Percentiles rank a stretch among this genome's conserved stretches.
Conservation (phyloP, 2,888 invertebrate species). For the Lithodes maja region DNA sequence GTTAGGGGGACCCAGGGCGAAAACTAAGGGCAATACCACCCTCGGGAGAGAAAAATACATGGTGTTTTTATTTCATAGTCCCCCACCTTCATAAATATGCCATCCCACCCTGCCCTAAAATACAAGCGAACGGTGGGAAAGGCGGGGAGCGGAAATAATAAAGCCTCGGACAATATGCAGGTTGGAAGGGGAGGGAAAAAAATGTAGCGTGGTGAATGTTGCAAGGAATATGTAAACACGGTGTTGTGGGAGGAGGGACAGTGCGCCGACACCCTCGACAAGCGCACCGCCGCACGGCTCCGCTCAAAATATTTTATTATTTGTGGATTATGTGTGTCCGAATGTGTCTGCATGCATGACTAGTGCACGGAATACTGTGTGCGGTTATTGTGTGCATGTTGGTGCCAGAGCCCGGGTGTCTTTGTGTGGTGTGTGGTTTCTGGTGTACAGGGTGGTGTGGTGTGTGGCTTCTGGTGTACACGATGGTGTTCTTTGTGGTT, state of each 20-base stretch:
- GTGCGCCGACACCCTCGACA: slow-evolving; percentile 40
- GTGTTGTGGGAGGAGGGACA: slow-evolving; percentile 52
- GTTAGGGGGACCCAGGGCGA: slow-evolving; percentile 9
- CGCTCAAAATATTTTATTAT: slow-evolving; percentile 51
- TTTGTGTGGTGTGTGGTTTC: background rate
- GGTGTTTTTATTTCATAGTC: background rate
- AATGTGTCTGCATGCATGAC: slow-evolving; percentile 35
- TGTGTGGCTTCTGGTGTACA: background rate
- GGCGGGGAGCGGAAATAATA: slow-evolving; percentile 25
- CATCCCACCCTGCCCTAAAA: slow-evolving; percentile 26
- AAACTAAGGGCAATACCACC: background rate
- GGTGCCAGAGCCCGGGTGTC: background rate
- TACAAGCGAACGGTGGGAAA: slow-evolving; percentile 30
- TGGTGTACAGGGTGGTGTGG: background rate
- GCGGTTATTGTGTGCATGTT: slow-evolving; percentile 2
- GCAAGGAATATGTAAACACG: slow-evolving; percentile 56
- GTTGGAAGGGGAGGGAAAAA: slow-evolving; percentile 3
- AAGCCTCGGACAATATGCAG: slow-evolving; percentile 27
- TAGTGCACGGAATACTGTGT: slow-evolving; percentile 8
- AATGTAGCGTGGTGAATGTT: slow-evolving; percentile 40
- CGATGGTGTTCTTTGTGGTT: background rate
- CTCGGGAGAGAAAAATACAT: slow-evolving; percentile 9
- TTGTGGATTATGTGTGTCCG: slow-evolving; percentile 41
- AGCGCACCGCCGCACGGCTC: slow-evolving; percentile 25
- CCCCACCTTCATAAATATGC: slow-evolving; percentile 11